These are phyloP conservation scores for Daboia siamensis DNA, from an alignment of 2,113 vertebrate species.

Conservation along the genomic window DNA sequence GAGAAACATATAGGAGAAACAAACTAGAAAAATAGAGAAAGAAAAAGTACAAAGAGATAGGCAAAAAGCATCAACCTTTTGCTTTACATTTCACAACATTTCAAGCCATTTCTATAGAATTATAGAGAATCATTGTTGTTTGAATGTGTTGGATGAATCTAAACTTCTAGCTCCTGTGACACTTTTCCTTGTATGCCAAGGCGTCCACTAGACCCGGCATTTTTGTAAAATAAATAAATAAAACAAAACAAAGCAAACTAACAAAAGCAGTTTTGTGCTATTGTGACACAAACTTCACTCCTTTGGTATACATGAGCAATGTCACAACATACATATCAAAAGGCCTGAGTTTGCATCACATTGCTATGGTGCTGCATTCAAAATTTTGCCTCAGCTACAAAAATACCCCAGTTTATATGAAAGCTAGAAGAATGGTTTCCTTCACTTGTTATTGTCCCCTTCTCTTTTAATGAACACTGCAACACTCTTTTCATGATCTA, in stretches of 20 bases:
- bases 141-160: background rate
- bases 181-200: background rate
- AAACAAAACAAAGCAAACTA: background rate
- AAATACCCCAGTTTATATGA: background rate
- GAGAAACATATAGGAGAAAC: background rate
- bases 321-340: background rate
- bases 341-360: background rate
- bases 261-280: background rate
- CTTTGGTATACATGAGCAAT: background rate
- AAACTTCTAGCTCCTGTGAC: background rate
- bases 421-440: background rate
- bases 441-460: background rate
- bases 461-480: background rate
- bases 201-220: background rate
- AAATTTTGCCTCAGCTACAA: background rate
- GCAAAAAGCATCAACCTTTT: background rate
- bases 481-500: background rate
- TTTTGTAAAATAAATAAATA: background rate
- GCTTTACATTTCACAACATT: background rate
- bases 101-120: background rate
- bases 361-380: background rate
- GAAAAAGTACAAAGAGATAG: background rate
- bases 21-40: background rate
- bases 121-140: background rate
- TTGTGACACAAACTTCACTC: background rate